Evolutionary conservation across 35 echinoderm and acorn worm species (phyloP), one percentile per base, ranked within the genome.

Genomic region (Apostichopus californicus): DNA sequence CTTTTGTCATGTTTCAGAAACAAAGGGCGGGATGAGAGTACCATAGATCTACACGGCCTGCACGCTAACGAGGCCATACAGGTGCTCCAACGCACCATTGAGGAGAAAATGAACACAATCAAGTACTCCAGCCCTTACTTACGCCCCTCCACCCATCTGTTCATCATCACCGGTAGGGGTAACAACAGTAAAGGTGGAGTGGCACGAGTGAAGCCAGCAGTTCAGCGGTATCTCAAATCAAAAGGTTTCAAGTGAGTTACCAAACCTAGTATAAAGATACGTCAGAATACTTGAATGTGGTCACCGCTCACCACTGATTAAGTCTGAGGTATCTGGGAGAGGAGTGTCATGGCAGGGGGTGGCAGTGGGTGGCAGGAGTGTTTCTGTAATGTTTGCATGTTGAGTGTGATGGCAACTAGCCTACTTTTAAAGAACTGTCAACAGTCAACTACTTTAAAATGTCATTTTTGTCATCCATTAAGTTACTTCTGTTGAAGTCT

Each of bases 151-250:
- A 60, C 90, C 1, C 77, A 94, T 25, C 94, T 98, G 8, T 70
- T 85, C 53, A 87, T 98, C 34, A 91, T 98, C 68, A 98, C 96
- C 0, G 96, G 96, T 20, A 93, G 90, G 34, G 96, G 96, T 9
- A 92, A 55, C 14, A 81, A 95, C 83, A 98, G 96, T 55, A 83
- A 92, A 23, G 92, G 90, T 9, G 96, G 96, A 1, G 90, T 95
- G 21, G 94, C 96, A 21, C 91, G 78, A 24, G 86, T 98, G 14
- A 91, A 93, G 84, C 96, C 94, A 24, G 90, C 90, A 5, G 96
- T 98, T 14, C 66, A 54, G 0, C 91, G 77, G 13, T 95, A 81
- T 52, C 71, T 98, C 28, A 78, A 94, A 78, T 91, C 78, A 13
- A 92, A 85, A 68, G 90, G 92, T 14, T 95, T 90, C 72, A 93